Conservation (phyloP, 2,797 vertebrate genomes). For the Dromococcyx pavoninus region DNA sequence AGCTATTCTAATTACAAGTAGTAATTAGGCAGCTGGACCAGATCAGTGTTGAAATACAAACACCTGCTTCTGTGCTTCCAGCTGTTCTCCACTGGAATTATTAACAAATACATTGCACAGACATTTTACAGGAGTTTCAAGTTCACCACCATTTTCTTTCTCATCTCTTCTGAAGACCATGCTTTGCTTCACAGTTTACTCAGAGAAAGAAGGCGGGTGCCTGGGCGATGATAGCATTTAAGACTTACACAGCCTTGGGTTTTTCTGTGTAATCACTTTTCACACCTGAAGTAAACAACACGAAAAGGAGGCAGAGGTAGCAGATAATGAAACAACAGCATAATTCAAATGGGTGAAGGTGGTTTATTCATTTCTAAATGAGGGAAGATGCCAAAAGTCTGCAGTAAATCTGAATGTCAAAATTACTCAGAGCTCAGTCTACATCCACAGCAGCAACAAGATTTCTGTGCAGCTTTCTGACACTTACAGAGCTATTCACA, state of each 20-base stretch:
- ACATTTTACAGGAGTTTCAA: background rate
- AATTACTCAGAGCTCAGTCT: slow-evolving; percentile 5
- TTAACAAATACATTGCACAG: background rate
- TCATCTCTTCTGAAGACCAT: background rate
- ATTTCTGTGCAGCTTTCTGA: slow-evolving; percentile 20
- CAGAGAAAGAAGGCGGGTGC: background rate
- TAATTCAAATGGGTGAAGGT: slow-evolving; percentile 49
- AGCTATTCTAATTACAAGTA: background rate
- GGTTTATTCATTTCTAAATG: slow-evolving; percentile 48
- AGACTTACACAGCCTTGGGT: background rate
- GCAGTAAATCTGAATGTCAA: slow-evolving; percentile 54
- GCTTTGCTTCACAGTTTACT: background rate
- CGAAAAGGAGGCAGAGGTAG: background rate
- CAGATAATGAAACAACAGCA: slow-evolving; percentile 42
- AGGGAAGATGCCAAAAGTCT: slow-evolving; percentile 46
- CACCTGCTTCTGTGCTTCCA: background rate
- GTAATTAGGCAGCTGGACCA: background rate
- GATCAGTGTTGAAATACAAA: background rate
- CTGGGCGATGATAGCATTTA: background rate
- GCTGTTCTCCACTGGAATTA: background rate
- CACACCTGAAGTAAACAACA: slow-evolving; percentile 13
- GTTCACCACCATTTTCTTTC: background rate
- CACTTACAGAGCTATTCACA: slow-evolving; percentile 47
- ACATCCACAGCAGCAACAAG: background rate
- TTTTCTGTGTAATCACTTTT: slow-evolving; percentile 21